Evolutionary conservation across 2,888 invertebrate genomes (phyloP).

Genomic region (Formica aserva): DNA sequence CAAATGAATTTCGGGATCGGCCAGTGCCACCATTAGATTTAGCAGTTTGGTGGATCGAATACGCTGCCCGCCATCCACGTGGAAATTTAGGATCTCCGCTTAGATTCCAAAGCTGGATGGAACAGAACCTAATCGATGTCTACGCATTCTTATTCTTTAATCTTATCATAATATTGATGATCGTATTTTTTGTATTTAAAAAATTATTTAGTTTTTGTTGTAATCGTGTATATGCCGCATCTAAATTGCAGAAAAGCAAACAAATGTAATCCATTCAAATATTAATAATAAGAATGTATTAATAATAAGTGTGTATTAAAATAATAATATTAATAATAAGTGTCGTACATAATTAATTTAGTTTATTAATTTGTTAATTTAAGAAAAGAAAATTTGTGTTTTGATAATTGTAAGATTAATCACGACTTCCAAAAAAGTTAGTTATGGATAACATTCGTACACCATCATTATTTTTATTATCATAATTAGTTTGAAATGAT

Average conservation of each 20-base stretch:
- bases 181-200: not conserved
- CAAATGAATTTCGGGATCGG: slow-evolving; percentile 51
- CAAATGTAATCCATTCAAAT: not conserved
- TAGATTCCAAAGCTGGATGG: slow-evolving; percentile 23
- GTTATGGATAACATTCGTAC: too few relatives aligned
- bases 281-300: not conserved
- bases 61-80: slow-evolving; percentile 46
- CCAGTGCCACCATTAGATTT: slow-evolving; percentile 53
- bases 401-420: too few relatives aligned
- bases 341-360: too few relatives aligned
- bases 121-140: slow-evolving; percentile 14
- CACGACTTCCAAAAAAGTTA: too few relatives aligned
- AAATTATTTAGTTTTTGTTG: not conserved
- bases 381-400: too few relatives aligned
- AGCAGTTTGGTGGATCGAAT: slow-evolving; percentile 57
- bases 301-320: too few relatives aligned
- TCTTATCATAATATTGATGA: not conserved
- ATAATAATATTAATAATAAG: too few relatives aligned
- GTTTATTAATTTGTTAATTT: too few relatives aligned
- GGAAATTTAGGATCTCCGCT: slow-evolving; percentile 40
- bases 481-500: too few relatives aligned
- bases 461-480: too few relatives aligned
- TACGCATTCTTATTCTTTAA: slow-evolving; percentile 45
- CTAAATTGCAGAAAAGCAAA: slow-evolving; percentile 7
- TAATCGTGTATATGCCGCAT: not conserved